Evolutionary conservation across 1,140 invertebrate species (phyloP).

Genomic region (Gonatopus flavifemur): DNA sequence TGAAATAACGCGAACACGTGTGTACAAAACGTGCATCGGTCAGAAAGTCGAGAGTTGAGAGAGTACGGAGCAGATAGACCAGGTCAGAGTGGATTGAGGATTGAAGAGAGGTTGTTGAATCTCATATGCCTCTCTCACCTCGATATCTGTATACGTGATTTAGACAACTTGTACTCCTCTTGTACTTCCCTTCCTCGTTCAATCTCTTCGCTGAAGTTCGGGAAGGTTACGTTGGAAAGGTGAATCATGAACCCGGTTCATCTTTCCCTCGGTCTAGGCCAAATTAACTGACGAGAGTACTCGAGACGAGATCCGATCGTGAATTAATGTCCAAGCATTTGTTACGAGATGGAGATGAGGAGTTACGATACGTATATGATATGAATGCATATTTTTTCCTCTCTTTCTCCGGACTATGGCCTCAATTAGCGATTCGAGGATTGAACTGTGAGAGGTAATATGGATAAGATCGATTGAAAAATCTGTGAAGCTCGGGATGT

Average conservation of each 20-base stretch:
- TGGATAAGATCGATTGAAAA: no score
- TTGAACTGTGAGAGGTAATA: no score
- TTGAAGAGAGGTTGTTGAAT: neutral
- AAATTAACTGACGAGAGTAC: no score
- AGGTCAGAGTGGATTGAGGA: neutral
- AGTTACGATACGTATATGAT: conserved; percentile 20
- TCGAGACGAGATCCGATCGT: no score
- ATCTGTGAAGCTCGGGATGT: no score
- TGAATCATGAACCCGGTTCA: no score
- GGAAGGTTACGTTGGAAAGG: no score
- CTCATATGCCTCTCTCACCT: no score
- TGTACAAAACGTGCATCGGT: neutral
- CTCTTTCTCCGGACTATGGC: neutral
- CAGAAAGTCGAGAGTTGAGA: neutral
- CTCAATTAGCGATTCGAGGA: conserved; percentile 23
- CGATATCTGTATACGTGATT: conserved; percentile 40
- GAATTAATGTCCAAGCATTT: conserved; percentile 54
- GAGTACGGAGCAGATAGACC: neutral
- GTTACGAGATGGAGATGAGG: conserved; percentile 39
- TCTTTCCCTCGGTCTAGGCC: no score
- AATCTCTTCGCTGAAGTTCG: no score
- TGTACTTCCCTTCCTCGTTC: conserved; percentile 3
- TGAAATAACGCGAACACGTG: neutral
- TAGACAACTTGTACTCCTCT: conserved; percentile 37
- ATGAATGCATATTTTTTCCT: neutral